These are phyloP conservation scores for Cyrtodaria siliqua DNA, from an alignment of 2,888 invertebrate species.

Conservation along the genomic window DNA sequence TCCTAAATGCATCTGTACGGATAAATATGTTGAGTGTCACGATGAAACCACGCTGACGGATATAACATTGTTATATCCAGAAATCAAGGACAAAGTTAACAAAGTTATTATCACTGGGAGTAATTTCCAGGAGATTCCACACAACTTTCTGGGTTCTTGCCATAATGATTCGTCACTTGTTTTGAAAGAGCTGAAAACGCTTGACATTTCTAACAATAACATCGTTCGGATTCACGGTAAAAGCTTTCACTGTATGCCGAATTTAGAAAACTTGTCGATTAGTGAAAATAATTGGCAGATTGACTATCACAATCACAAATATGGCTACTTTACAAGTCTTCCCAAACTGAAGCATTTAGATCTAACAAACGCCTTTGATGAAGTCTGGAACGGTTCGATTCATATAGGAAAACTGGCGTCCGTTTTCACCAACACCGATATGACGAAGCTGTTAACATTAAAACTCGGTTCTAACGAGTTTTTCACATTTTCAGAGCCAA, in stretches of 20 bases:
- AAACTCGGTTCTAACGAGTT: slow-evolving; percentile 65
- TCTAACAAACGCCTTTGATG: slow-evolving; percentile 66
- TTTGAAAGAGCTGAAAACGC: slow-evolving; percentile 30
- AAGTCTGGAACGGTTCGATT: slow-evolving; percentile 47
- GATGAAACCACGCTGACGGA: slow-evolving; percentile 16
- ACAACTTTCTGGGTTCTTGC: slow-evolving; percentile 67
- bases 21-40: slow-evolving; percentile 41
- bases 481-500: slow-evolving; percentile 42
- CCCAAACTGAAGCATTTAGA: slow-evolving; percentile 54
- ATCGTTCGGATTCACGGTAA: slow-evolving; percentile 66
- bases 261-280: slow-evolving; percentile 58
- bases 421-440: slow-evolving; percentile 52
- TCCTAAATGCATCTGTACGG: slow-evolving; percentile 44
- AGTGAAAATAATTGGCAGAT: slow-evolving; percentile 66
- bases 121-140: slow-evolving; percentile 59
- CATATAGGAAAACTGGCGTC: slow-evolving; percentile 62
- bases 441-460: slow-evolving; percentile 56
- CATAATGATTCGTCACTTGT: slow-evolving; percentile 22
- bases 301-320: slow-evolving; percentile 46
- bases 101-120: slow-evolving; percentile 58
- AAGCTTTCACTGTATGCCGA: slow-evolving; percentile 68
- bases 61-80: neutral
- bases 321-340: slow-evolving; percentile 60
- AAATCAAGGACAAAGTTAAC: slow-evolving; percentile 44
- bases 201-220: slow-evolving; percentile 64